A percentile compares a stretch with the other conserved stretches of the same genome.
These are phyloP conservation scores for Erebia aethiops DNA, from an alignment of 2,888 invertebrate species.

Conservation along the genomic window DNA sequence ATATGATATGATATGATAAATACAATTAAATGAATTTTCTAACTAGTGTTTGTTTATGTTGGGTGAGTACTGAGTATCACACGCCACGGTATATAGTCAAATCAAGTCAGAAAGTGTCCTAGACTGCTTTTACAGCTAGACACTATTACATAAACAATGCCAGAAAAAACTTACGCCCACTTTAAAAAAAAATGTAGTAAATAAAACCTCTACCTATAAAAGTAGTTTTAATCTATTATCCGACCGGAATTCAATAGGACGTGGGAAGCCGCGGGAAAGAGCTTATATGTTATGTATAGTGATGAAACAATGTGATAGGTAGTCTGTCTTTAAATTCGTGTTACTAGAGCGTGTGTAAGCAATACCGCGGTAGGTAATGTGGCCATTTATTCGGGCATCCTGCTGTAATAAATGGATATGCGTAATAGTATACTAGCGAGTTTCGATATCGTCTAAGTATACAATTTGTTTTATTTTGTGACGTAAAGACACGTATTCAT, in stretches of 20 bases:
- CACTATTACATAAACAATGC: no score
- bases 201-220: background rate
- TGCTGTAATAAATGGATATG: constrained; percentile 12
- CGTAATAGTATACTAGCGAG: background rate
- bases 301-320: constrained; percentile 18
- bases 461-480: no score
- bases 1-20: no score
- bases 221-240: background rate
- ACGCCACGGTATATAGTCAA: no score
- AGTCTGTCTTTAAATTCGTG: constrained; percentile 20
- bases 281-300: background rate
- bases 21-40: no score
- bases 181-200: background rate
- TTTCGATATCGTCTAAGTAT: background rate
- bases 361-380: constrained; percentile 16
- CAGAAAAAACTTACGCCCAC: background rate
- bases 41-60: no score
- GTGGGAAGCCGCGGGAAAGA: constrained; percentile 1
- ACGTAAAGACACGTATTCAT: background rate
- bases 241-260: constrained; percentile 19
- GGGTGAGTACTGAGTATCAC: no score
- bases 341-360: constrained; percentile 29
- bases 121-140: no score
- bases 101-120: no score
- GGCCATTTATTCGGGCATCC: constrained; percentile 20